Evolutionary conservation across 35 echinoderm and acorn worm genomes (phyloP).

Genomic region (Amphiura filiformis): DNA sequence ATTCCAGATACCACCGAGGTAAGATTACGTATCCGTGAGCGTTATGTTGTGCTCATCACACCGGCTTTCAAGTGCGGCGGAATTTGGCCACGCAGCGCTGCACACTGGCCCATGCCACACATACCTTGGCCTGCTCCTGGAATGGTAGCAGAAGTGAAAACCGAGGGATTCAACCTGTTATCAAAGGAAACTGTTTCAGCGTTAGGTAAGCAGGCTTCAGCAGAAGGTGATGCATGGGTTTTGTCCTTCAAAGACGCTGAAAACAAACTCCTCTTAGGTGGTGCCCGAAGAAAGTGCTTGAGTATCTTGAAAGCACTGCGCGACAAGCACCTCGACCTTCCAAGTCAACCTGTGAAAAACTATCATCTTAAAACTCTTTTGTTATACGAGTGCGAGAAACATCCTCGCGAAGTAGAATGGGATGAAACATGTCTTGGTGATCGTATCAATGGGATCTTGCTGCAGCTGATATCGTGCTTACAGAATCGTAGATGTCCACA

Average conservation of each 20-base stretch:
- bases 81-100: constrained; percentile 96
- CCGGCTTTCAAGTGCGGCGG: constrained; percentile 99
- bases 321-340: constrained; percentile 89
- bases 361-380: constrained; percentile 98
- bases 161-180: constrained; percentile 92
- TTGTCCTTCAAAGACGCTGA: constrained; percentile 93
- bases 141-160: constrained; percentile 97
- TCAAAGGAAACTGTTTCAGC: constrained; percentile 87
- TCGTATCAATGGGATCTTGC: constrained; percentile 93
- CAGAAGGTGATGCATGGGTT: constrained; percentile 97
- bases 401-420: constrained; percentile 97
- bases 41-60: constrained; percentile 90
- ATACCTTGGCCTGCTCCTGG: constrained; percentile 96
- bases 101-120: constrained; percentile 97
- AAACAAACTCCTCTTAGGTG: constrained; percentile 96
- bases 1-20: constrained; percentile 98
- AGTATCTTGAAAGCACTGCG: constrained; percentile 96
- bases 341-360: constrained; percentile 91
- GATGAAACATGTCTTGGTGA: constrained; percentile 90
- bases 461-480: constrained; percentile 98
- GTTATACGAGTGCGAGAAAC: constrained; percentile 98
- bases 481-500: constrained; percentile 98
- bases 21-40: constrained; percentile 90
- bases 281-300: constrained; percentile 87
- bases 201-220: constrained; percentile 90